Conservation (phyloP, 2,888 invertebrate species). For the Microplitis deprimator region DNA sequence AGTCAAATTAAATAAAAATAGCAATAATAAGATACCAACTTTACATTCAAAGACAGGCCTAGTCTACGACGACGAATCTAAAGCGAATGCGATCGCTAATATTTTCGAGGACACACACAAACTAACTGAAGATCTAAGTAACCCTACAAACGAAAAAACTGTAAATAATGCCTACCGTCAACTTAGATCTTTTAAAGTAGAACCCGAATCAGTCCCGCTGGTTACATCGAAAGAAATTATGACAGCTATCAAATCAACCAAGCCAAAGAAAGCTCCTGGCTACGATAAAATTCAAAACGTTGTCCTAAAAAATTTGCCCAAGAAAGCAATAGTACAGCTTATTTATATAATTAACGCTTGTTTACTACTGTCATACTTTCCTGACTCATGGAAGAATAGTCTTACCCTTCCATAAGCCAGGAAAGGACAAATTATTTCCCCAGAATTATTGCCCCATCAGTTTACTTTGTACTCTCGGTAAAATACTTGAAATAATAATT, state of each 20-base stretch:
- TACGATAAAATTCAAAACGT: slow-evolving; percentile 31
- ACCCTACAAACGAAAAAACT: not conserved
- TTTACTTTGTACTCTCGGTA: too few relatives aligned
- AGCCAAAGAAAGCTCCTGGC: slow-evolving; percentile 27
- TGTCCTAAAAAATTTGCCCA: slow-evolving; percentile 51
- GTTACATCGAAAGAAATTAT: slow-evolving; percentile 12
- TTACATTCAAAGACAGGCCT: slow-evolving; percentile 33
- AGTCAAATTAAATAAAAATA: slow-evolving; percentile 41
- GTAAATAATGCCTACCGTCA: not conserved
- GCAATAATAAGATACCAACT: slow-evolving; percentile 25
- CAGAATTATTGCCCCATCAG: too few relatives aligned
- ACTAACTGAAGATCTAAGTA: slow-evolving; percentile 39
- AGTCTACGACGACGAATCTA: slow-evolving; percentile 33
- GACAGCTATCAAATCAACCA: slow-evolving; percentile 1
- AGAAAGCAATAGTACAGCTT: slow-evolving; percentile 52
- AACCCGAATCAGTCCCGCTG: not conserved
- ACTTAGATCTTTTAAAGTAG: not conserved
- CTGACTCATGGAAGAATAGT: slow-evolving; percentile 47
- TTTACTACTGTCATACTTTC: slow-evolving; percentile 48
- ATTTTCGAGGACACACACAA: slow-evolving; percentile 38
- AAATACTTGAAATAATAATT: too few relatives aligned
- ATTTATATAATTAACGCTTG: slow-evolving; percentile 50
- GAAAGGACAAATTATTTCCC: too few relatives aligned
- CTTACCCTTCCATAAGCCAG: too few relatives aligned
- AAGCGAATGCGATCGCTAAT: slow-evolving; percentile 39